Conservation (phyloP, 2,797 vertebrate species). For the Esox lucius region DNA sequence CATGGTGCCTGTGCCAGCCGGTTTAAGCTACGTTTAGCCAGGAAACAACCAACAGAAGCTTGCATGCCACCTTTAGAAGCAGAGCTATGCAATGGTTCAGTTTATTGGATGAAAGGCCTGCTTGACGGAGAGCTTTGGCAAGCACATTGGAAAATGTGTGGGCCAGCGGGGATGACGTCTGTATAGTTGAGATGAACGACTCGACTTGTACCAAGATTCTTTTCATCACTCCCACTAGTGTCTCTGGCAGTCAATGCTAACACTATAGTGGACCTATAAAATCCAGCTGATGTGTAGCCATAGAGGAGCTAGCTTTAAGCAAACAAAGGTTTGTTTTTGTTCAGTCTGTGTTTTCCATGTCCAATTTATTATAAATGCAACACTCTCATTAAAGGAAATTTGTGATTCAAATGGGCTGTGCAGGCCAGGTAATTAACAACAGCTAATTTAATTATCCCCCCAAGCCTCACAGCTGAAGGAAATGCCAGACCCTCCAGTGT, state of each 20-base stretch:
- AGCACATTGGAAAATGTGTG: conserved; percentile 59
- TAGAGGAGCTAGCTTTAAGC: not conserved
- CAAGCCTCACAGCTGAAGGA: conserved; percentile 16
- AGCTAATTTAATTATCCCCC: conserved; percentile 51
- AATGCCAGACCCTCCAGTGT: not conserved
- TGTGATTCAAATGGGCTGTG: conserved; percentile 21
- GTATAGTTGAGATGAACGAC: conserved; percentile 56
- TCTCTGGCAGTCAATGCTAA: conserved; percentile 23
- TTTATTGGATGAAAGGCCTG: not conserved
- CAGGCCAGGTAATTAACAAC: conserved; percentile 49
- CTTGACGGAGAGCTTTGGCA: conserved; percentile 44
- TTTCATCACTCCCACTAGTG: conserved; percentile 46
- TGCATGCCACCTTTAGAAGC: not conserved
- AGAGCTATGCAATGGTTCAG: conserved; percentile 5
- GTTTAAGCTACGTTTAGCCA: conserved; percentile 19
- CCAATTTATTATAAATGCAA: conserved; percentile 25
- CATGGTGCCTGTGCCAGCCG: conserved; percentile 39
- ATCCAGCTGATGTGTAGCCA: conserved; percentile 6
- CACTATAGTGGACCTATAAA: not conserved
- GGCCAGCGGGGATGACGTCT: conserved; percentile 61
- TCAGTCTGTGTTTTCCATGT: conserved; percentile 15
- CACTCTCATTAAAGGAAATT: conserved; percentile 15
- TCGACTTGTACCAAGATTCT: conserved; percentile 52
- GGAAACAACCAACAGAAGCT: not conserved
- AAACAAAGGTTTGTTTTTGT: not conserved